phyloP scores from a whole-genome alignment of 2,888 invertebrate species.

The Dicyrtoma fusca region DNA sequence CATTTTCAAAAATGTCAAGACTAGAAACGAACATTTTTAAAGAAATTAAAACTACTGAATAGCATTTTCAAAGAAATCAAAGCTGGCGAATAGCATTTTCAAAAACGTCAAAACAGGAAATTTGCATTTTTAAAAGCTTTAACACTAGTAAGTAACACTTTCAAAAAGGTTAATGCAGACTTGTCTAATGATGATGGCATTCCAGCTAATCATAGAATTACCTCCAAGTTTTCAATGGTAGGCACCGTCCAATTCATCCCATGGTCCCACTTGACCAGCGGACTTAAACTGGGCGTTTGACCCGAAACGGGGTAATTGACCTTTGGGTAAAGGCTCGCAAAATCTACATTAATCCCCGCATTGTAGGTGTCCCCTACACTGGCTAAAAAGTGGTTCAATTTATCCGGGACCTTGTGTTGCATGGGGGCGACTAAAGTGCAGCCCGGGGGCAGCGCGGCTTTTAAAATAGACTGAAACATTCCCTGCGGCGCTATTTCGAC shows the following conservation, averaged over 20 bases:
- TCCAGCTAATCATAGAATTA: background rate
- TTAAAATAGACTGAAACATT: constrained; percentile 63
- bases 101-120: no score
- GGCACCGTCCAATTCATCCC: constrained; percentile 59
- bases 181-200: background rate
- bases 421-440: background rate
- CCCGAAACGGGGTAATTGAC: constrained; percentile 80
- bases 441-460: constrained; percentile 62
- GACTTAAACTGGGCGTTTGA: constrained; percentile 81
- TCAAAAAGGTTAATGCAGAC: no score
- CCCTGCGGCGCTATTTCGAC: constrained; percentile 24
- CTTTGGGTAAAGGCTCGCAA: constrained; percentile 74
- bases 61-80: no score
- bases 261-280: constrained; percentile 87
- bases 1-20: no score
- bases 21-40: no score
- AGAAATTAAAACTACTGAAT: no score
- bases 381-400: constrained; percentile 71
- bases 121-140: no score
- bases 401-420: constrained; percentile 71
- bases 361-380: constrained; percentile 81
- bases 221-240: background rate
- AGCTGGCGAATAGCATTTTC: no score
- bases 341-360: constrained; percentile 76
- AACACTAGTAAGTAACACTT: no score